phyloP scores from a whole-genome alignment of 2,888 invertebrate species.

The Apoda limacodes region DNA sequence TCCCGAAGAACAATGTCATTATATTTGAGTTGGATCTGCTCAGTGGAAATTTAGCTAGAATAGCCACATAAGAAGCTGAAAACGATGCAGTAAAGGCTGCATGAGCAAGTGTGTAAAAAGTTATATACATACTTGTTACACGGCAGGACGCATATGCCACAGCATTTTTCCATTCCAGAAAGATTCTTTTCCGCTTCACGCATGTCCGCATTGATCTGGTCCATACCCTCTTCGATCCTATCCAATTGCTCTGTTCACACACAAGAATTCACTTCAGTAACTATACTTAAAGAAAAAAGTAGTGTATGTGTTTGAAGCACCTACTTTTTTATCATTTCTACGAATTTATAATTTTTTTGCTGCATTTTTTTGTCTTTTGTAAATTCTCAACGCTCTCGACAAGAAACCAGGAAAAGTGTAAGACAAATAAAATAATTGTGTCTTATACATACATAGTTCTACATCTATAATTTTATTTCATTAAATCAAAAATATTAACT shows the following conservation, averaged over 20 bases:
- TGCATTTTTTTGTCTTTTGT: constrained; percentile 29
- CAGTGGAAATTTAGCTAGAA: too few species aligned
- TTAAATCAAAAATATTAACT: too few species aligned
- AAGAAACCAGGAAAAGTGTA: constrained; percentile 60
- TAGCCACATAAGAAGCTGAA: too few species aligned
- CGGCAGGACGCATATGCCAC: constrained; percentile 97
- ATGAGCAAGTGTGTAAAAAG: too few species aligned
- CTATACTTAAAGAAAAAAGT: too few species aligned
- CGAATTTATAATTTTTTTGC: too few species aligned
- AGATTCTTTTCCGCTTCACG: constrained; percentile 99
- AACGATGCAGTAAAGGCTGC: too few species aligned
- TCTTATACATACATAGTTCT: too few species aligned
- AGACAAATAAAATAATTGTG: constrained; percentile 42
- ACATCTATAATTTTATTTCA: too few species aligned
- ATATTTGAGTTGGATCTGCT: too few species aligned
- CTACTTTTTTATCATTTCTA: too few species aligned
- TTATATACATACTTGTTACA: constrained; percentile 99
- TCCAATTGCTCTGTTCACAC: constrained; percentile 95
- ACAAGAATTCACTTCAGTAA: constrained; percentile 50
- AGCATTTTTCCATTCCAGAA: constrained; percentile 99
- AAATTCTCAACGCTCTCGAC: constrained; percentile 71
- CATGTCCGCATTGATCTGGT: constrained; percentile 99
- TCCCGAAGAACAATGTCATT: too few species aligned
- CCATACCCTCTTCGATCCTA: constrained; percentile 99
- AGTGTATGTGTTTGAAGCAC: constrained; percentile 54